Percentiles rank a stretch among this genome's conserved stretches.
Conservation (phyloP, 2,888 invertebrate genomes). For the Pilophorus perplexus region DNA sequence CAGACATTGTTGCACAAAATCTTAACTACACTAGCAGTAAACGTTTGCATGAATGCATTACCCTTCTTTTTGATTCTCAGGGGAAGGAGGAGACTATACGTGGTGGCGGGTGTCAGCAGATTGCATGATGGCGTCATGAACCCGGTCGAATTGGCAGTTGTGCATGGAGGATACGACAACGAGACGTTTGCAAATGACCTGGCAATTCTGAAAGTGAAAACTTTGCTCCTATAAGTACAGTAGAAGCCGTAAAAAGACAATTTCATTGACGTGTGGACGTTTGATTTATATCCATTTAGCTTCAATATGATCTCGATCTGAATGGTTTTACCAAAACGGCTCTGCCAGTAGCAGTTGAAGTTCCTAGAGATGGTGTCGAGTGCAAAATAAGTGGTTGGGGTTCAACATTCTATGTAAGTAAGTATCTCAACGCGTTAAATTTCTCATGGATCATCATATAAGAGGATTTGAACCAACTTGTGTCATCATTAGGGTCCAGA, state of each 20-base stretch:
- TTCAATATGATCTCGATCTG: neutral
- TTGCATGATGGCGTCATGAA: neutral
- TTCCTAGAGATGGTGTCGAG: neutral
- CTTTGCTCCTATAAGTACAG: neutral
- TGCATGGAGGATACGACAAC: conserved; percentile 20
- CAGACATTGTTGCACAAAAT: too few relatives aligned
- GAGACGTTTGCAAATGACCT: conserved; percentile 20
- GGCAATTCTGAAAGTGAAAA: conserved; percentile 10
- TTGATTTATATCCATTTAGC: neutral
- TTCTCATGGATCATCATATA: too few relatives aligned
- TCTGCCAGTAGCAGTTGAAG: conserved; percentile 12
- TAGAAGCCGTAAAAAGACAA: neutral
- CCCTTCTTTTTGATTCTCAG: too few relatives aligned
- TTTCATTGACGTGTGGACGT: neutral
- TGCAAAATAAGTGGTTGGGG: conserved; percentile 32
- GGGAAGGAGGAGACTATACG: conserved; percentile 4
- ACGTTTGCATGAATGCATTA: too few relatives aligned
- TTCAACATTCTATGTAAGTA: conserved; percentile 17
- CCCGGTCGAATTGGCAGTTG: conserved; percentile 11
- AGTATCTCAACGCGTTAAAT: too few relatives aligned
- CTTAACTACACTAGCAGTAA: too few relatives aligned
- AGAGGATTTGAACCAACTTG: too few relatives aligned
- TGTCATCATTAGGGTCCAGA: conserved; percentile 23
- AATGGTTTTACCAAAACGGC: neutral
- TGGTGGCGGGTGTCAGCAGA: conserved; percentile 12